Evolutionary conservation across 2,797 vertebrate species (phyloP).

Genomic region (Enteromius thamalakanensis): DNA sequence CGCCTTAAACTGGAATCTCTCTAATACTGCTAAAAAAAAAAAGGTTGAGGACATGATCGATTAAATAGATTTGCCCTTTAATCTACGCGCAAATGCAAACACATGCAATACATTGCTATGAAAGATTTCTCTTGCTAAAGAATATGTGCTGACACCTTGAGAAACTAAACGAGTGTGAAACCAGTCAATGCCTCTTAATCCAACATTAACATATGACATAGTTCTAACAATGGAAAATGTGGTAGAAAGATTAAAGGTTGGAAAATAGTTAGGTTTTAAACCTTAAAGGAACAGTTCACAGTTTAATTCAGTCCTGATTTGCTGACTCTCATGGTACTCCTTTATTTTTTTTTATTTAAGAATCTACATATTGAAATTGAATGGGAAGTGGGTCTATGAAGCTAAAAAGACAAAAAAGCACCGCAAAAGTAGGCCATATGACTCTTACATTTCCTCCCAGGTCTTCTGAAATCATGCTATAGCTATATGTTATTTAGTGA

Average conservation of each 20-base stretch:
- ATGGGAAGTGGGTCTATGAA: background rate
- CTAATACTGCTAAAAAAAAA: background rate
- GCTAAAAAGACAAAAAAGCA: background rate
- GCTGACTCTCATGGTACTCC: background rate
- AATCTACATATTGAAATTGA: background rate
- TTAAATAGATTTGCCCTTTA: slow-evolving; percentile 13
- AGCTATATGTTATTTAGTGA: background rate
- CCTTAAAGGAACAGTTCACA: background rate
- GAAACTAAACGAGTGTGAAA: background rate
- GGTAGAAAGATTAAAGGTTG: background rate
- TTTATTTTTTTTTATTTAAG: too few species aligned
- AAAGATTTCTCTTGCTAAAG: background rate
- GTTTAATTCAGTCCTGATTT: background rate
- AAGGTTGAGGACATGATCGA: background rate
- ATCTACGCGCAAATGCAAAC: background rate
- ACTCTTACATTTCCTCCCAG: background rate
- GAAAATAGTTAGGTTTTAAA: background rate
- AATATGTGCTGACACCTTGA: background rate
- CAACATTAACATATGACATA: slow-evolving; percentile 16
- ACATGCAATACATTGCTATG: background rate
- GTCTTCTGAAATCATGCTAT: background rate
- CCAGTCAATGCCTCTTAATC: slow-evolving; percentile 13
- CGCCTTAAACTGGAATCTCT: background rate
- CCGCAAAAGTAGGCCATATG: background rate
- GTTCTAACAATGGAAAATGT: background rate